Conservation (phyloP, 1,140 invertebrate genomes). For the Oreohelix idahoensis region DNA sequence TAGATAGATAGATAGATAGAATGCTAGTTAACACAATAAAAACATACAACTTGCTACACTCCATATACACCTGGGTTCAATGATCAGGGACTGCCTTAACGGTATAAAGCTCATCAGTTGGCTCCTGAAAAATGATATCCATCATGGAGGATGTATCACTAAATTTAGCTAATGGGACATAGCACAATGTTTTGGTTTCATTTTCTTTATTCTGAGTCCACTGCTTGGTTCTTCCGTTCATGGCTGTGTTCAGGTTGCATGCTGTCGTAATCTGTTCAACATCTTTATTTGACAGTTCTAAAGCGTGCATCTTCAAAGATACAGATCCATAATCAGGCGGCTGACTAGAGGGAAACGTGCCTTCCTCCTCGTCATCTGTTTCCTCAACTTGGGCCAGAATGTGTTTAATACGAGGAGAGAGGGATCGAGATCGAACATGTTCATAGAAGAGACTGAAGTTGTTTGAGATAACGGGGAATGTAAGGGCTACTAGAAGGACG, state of each 20-base stretch:
- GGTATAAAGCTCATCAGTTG: conserved; percentile 23
- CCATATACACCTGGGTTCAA: too few relatives aligned
- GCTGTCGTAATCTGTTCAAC: neutral
- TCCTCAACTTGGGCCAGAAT: neutral
- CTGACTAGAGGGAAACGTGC: neutral
- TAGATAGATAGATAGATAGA: neutral
- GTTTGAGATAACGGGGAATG: conserved; percentile 70
- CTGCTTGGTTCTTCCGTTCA: neutral
- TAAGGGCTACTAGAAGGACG: conserved; percentile 67
- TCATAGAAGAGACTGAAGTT: conserved; percentile 70
- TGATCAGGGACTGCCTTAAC: neutral
- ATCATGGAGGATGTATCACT: conserved; percentile 62
- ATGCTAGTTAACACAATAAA: too few relatives aligned
- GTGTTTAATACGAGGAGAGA: conserved; percentile 22
- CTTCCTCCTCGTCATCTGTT: conserved; percentile 13
- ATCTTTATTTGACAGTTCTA: neutral
- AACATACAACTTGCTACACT: too few relatives aligned
- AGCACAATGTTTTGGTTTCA: neutral
- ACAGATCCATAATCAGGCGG: conserved; percentile 27
- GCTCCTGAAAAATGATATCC: conserved; percentile 48
- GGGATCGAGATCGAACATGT: conserved; percentile 62
- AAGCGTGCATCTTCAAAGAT: conserved; percentile 19
- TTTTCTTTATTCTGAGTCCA: neutral
- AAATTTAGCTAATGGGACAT: conserved; percentile 46
- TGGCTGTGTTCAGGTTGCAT: neutral